Evolutionary conservation across 2,888 invertebrate genomes (phyloP).

Genomic region (Omphaloscelis lunosa): DNA sequence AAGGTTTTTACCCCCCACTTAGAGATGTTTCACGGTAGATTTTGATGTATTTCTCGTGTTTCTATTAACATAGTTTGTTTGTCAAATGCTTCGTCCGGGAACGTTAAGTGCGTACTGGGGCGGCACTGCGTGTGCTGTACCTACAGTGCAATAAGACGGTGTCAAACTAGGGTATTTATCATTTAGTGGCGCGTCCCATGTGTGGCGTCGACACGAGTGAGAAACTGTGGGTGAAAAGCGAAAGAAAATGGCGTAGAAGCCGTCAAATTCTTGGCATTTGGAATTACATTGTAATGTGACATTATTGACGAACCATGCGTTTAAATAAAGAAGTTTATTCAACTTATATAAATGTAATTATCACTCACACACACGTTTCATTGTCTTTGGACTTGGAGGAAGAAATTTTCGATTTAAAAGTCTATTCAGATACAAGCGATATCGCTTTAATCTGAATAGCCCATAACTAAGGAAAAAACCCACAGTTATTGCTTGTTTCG

Average conservation of each 20-base stretch:
- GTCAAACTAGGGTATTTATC: slow-evolving; percentile 82
- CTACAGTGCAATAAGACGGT: slow-evolving; percentile 74
- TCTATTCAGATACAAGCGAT: too few relatives aligned
- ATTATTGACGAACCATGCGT: not conserved
- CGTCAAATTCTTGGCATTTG: not conserved
- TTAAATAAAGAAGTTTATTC: not conserved
- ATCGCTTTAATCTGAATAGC: too few relatives aligned
- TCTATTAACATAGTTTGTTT: slow-evolving; percentile 51
- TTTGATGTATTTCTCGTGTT: slow-evolving; percentile 59
- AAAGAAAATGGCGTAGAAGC: not conserved
- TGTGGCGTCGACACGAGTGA: slow-evolving; percentile 35
- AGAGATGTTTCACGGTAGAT: slow-evolving; percentile 53
- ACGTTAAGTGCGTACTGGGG: slow-evolving; percentile 37
- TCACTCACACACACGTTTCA: not conserved
- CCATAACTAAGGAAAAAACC: not conserved
- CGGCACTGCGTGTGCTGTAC: slow-evolving; percentile 56
- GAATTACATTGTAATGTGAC: not conserved
- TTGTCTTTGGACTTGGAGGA: not conserved
- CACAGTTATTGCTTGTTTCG: slow-evolving; percentile 32
- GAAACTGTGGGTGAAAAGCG: not conserved
- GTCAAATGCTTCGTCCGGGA: slow-evolving; percentile 61
- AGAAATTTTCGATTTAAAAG: not conserved
- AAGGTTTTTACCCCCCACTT: slow-evolving; percentile 41
- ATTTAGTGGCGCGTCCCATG: slow-evolving; percentile 51
- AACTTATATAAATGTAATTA: too few relatives aligned